Base-by-base conservation (phyloP, 2,113 vertebrate genomes). In the Tauraco erythrolophus region DNA sequence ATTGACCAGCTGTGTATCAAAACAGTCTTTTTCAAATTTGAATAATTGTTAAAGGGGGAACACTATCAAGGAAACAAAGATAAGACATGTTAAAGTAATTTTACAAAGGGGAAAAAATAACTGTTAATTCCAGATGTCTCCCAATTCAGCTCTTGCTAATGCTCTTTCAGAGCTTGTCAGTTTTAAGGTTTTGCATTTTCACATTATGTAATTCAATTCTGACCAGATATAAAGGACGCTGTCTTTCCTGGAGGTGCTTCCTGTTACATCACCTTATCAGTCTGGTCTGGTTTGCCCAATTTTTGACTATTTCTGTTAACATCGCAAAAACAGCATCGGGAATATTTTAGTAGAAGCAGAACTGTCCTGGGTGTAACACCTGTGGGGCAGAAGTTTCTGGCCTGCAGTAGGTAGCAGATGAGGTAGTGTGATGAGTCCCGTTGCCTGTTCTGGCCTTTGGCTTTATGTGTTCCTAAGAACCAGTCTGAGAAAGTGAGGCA, bases 21-120 rank as follows among this genome's bases (percentile, higher is more conserved):
- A 91, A 12, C 28, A 87, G 69, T 28, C 66, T 39, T 76, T 65
- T 76, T 71, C 46, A 61, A 71, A 84, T 88, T 24, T 28, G 31
- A 61, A 22, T 71, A 60, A 27, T 46, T 14, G 37, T 84, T 50
- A 27, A 84, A 77, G 35, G 31, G 11, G n/a, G 10, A 76, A 74
- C 33, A 35, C 56, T 75, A 4, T 14, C 31, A 81, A 89, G 50
- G 50, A 84, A 94, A 90, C 66, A 85, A 91, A 94, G 90, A 72
- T 54, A 88, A 91, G 88, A 48, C 39, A 68, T 12, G 9, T 77
- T 61, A 25, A 81, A 92, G 61, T 69, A 27, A 84, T 90, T 95
- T 62, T 77, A 50, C 12, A 4, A 45, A 41, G 15, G 12, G 9
- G 43, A 13, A 1, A 6, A 61, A 84, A 58, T 19, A 65, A 27